Evolutionary conservation across 2,888 invertebrate species (phyloP), one percentile per base, ranked within the genome.

Genomic region (Limnephilus auricula): DNA sequence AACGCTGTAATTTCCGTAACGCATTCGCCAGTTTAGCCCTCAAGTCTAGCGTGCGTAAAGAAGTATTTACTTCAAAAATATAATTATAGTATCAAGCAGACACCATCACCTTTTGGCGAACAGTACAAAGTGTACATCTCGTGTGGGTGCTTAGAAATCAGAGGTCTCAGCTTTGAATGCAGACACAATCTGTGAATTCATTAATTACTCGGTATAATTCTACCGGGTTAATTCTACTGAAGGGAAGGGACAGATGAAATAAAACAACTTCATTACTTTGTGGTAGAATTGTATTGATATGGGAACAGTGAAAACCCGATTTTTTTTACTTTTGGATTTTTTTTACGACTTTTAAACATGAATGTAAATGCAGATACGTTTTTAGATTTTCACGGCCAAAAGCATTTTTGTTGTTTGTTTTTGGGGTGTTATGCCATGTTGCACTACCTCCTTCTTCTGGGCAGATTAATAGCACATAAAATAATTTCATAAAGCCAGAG

Each of bases 201-300:
- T 65, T 65, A 65, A 65, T 65, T 65, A 65, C 65, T n/a, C 65
- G 5, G 65, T 65, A 65, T 65, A 65, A 65, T 65, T 65, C 65
- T 65, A 65, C 9, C 65, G n/a, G 25, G 25, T 65, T 65, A 65
- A 65, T 65, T 65, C 65, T 6, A 9, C 65, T 9, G 9, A 25
- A 65, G 65, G 25, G 25, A 50, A 18, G 50, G 5, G 65, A 65
- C 65, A n/a, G n/a, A 25, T 65, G 25, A 25, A 65, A 65, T 65
- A 65, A 65, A 65, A 65, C 65, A 65, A n/a, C 65, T 65, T 65
- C 65, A 65, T 65, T 65, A 65, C 65, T 65, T 65, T 65, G 65
- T 65, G 65, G n/a, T 65, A 9, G 9, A 65, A 65, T 65, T 65
- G 65, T 65, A 65, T 65, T n/a, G 65, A 65, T 65, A 25, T n/a